These are phyloP conservation scores for Aldabrachelys gigantea DNA, from an alignment of 2,113 vertebrate genomes.

Conservation along the genomic window DNA sequence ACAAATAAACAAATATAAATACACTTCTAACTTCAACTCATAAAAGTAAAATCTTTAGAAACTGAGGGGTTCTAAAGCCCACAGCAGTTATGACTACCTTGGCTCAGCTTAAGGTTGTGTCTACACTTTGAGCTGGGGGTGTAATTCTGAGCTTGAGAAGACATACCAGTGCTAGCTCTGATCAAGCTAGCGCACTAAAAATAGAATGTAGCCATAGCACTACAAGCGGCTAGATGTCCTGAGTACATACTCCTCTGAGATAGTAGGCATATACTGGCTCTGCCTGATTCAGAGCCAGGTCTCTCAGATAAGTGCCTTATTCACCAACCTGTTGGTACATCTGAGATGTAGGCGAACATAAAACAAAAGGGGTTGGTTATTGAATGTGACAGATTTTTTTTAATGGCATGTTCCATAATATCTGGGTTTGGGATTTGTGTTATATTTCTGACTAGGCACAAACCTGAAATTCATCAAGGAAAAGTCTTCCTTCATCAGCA, in stretches of 20 bases:
- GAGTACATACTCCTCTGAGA: neutral
- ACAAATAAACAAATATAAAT: neutral
- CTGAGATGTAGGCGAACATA: neutral
- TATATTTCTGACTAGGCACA: neutral
- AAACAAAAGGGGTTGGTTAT: neutral
- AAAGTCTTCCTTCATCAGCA: constrained; percentile 93
- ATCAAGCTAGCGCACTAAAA: neutral
- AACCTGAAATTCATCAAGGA: constrained; percentile 98
- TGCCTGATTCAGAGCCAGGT: neutral
- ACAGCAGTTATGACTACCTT: neutral
- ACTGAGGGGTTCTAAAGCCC: neutral
- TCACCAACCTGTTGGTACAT: neutral
- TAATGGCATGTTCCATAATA: neutral
- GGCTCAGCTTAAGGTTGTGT: neutral
- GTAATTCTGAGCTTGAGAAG: neutral
- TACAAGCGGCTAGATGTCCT: neutral
- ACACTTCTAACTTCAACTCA: neutral
- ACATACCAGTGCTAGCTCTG: neutral
- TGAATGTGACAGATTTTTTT: neutral
- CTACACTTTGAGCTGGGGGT: neutral
- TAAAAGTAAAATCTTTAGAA: neutral
- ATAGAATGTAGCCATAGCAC: neutral
- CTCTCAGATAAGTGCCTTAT: neutral
- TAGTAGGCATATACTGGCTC: neutral
- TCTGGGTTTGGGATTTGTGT: neutral